phyloP scores from a whole-genome alignment of 2,797 vertebrate species.

The Yasuhikotakia modesta region DNA sequence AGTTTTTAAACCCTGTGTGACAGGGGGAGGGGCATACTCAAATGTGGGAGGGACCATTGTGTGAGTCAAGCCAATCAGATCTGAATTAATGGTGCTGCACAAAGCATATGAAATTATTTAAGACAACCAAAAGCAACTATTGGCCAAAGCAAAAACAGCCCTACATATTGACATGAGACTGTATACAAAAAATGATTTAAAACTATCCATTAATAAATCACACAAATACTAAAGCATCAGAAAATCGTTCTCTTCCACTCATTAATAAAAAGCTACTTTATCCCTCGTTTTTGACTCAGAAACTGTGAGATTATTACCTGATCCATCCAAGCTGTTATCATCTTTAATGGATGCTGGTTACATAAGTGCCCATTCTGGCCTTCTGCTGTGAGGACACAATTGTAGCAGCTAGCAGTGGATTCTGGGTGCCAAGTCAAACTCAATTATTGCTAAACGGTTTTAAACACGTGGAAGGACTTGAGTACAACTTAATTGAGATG shows the following conservation, averaged over 20 bases:
- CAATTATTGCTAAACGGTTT: slow-evolving; percentile 20
- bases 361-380: slow-evolving; percentile 23
- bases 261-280: background rate
- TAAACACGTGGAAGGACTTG: background rate
- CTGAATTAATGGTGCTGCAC: background rate
- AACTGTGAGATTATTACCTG: slow-evolving; percentile 31
- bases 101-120: background rate
- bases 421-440: slow-evolving; percentile 20
- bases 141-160: background rate
- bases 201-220: background rate
- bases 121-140: background rate
- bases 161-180: background rate
- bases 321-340: slow-evolving; percentile 36
- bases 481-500: slow-evolving; percentile 25
- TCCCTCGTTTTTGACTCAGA: background rate
- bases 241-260: background rate
- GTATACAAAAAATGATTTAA: background rate
- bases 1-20: background rate
- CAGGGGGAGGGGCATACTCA: background rate
- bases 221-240: background rate
- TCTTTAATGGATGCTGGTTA: slow-evolving; percentile 35
- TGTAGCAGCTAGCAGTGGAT: slow-evolving; percentile 14
- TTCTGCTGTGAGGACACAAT: slow-evolving; percentile 3
- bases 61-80: background rate
- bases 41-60: background rate